These are phyloP conservation scores for Chlorodrepanis virens DNA, from an alignment of 2,113 vertebrate species.

Conservation along the genomic window DNA sequence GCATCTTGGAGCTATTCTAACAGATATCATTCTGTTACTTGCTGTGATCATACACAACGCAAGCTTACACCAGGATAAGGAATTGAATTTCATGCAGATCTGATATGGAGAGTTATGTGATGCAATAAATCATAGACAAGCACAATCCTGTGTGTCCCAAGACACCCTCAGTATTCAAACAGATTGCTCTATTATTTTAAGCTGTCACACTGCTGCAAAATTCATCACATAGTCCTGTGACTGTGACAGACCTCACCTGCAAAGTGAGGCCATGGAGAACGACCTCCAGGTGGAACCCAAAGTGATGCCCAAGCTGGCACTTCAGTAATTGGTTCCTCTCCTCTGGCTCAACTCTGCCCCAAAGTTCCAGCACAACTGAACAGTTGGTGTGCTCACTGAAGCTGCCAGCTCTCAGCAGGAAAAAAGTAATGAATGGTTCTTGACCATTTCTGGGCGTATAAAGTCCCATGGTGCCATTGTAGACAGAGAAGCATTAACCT, in stretches of 20 bases:
- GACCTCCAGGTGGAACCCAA: not conserved
- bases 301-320: not conserved
- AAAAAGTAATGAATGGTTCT: not conserved
- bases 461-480: not conserved
- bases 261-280: not conserved
- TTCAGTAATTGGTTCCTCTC: not conserved
- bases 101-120: not conserved
- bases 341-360: not conserved
- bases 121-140: not conserved
- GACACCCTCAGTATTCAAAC: not conserved
- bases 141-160: not conserved
- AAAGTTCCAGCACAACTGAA: not conserved
- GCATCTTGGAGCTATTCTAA: not conserved
- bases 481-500: not conserved
- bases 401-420: not conserved
- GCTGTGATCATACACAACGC: not conserved
- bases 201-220: not conserved
- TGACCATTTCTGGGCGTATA: not conserved
- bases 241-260: not conserved
- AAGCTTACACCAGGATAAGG: not conserved
- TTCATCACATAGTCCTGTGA: not conserved
- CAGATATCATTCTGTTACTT: not conserved
- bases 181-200: not conserved
- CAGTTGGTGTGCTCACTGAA: not conserved
- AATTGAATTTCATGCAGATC: not conserved